Evolutionary conservation across 2,113 vertebrate genomes (phyloP).

Genomic region (Candoia aspera): DNA sequence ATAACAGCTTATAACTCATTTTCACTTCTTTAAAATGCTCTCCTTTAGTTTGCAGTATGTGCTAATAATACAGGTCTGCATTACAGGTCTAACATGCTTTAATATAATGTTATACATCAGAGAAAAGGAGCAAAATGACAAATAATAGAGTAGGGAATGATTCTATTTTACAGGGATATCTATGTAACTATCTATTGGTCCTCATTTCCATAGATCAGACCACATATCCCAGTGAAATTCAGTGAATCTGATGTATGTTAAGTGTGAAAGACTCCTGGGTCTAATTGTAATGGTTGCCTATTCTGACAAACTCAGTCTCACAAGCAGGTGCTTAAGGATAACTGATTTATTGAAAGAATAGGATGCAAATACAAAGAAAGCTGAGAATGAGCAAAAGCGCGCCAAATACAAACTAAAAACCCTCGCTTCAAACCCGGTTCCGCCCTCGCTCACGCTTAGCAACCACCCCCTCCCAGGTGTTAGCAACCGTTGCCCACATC

Average conservation of each 20-base stretch:
- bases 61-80: background rate
- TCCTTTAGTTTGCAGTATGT: background rate
- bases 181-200: background rate
- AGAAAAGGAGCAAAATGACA: background rate
- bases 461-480: no score
- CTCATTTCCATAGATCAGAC: background rate
- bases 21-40: background rate
- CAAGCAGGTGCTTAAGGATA: no score
- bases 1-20: background rate
- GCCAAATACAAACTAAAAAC: no score
- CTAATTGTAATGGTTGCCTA: no score
- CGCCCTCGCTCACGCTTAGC: no score
- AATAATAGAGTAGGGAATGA: background rate
- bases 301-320: no score
- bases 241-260: background rate
- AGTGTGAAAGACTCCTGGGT: background rate
- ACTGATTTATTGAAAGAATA: no score
- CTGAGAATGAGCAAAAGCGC: no score
- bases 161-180: background rate
- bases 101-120: background rate
- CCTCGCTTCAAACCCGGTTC: no score
- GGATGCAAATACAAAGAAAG: no score
- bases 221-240: background rate
- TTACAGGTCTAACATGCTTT: background rate
- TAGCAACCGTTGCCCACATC: no score